phyloP scores from a whole-genome alignment of 2,113 vertebrate genomes.

The Pomatostomus ruficeps region DNA sequence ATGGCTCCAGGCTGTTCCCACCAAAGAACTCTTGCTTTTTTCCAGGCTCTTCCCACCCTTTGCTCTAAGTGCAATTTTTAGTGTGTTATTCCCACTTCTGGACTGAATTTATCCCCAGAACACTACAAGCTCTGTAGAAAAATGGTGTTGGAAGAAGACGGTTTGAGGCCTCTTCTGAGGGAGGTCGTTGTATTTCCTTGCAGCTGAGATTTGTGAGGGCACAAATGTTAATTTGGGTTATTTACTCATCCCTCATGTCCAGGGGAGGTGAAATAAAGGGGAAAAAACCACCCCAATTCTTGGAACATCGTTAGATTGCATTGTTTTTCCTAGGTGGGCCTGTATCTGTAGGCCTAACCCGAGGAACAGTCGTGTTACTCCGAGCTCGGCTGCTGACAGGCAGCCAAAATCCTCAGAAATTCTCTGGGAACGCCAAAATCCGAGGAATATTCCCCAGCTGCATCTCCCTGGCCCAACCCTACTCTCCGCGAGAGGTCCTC shows the following conservation, averaged over 20 bases:
- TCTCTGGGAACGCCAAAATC: neutral
- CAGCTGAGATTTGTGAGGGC: neutral
- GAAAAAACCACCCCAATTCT: accelerated
- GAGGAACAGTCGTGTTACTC: accelerated
- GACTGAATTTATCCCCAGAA: neutral
- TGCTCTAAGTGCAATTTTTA: neutral
- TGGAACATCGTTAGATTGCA: neutral
- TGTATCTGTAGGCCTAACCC: neutral
- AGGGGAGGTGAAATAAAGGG: neutral
- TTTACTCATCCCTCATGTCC: neutral
- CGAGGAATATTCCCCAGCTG: neutral
- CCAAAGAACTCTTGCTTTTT: neutral
- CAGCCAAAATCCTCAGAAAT: neutral
- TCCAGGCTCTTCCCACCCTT: neutral
- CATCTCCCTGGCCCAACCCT: neutral
- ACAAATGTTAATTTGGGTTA: neutral
- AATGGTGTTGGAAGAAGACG: neutral
- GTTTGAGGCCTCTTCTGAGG: accelerated
- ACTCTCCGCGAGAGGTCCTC: neutral
- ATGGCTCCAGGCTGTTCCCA: neutral
- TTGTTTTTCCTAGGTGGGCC: neutral
- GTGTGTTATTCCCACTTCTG: neutral
- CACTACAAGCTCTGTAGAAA: neutral
- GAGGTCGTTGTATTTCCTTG: neutral
- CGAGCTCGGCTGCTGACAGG: neutral